A percentile compares a stretch with the other conserved stretches of the same genome.
Evolutionary conservation across 2,797 vertebrate species (phyloP).

Genomic region (Iguana delicatissima): DNA sequence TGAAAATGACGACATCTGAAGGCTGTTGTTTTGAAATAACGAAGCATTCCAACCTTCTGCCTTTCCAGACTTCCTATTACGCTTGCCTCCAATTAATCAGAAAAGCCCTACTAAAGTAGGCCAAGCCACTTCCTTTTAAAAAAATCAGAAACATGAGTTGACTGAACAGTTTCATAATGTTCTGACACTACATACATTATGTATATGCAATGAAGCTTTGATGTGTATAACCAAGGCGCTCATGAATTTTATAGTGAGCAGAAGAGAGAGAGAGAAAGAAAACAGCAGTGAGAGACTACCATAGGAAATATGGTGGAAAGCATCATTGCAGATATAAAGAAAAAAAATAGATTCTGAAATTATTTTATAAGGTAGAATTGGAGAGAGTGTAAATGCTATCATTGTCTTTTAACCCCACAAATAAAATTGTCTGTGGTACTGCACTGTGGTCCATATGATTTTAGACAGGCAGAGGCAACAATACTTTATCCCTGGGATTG

Average conservation of each 20-base stretch:
- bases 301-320: not conserved
- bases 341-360: not conserved
- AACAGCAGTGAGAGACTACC: not conserved
- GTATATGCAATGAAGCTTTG: conserved; percentile 14
- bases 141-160: not conserved
- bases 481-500: too few relatives aligned
- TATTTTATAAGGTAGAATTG: not conserved
- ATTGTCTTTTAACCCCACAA: too few relatives aligned
- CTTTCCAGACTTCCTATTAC: not conserved
- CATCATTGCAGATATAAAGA: not conserved
- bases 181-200: conserved; percentile 27
- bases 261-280: not conserved
- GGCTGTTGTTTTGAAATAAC: conserved; percentile 12
- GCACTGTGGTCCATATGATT: too few relatives aligned
- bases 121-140: not conserved
- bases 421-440: too few relatives aligned
- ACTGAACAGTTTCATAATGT: not conserved
- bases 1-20: not conserved
- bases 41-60: conserved; percentile 2
- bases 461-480: too few relatives aligned
- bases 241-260: conserved; percentile 22
- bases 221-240: conserved; percentile 21
- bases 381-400: not conserved
- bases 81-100: conserved; percentile 7
- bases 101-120: not conserved